Evolutionary conservation across 2,113 vertebrate species (phyloP).

Genomic region (Chlorocebus sabaeus): DNA sequence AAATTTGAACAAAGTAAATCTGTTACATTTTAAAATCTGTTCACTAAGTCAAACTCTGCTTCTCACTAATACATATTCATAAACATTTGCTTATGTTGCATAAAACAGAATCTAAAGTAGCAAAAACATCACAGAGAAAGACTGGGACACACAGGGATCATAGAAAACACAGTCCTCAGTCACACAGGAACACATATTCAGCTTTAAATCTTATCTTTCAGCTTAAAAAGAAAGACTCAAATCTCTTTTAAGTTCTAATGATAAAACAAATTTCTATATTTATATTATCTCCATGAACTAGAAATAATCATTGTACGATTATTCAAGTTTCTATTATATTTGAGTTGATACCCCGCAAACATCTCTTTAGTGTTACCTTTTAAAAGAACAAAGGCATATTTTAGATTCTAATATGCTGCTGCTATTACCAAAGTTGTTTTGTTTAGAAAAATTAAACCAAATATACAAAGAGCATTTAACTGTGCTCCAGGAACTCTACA

Average conservation of each 20-base stretch:
- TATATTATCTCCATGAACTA: too few relatives aligned
- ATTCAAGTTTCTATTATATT: conserved; percentile 6
- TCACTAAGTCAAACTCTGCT: conserved; percentile 29
- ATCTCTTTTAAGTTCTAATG: too few relatives aligned
- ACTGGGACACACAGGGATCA: too few relatives aligned
- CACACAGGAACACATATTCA: too few relatives aligned
- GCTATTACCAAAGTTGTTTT: conserved; percentile 12
- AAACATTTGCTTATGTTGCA: conserved; percentile 42
- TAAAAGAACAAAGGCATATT: conserved; percentile 56
- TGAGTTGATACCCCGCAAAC: neutral
- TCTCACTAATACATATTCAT: conserved; percentile 54
- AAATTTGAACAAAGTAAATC: conserved; percentile 23
- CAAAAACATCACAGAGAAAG: conserved; percentile 14
- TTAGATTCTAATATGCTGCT: conserved; percentile 21
- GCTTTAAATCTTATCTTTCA: too few relatives aligned
- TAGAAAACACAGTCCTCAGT: too few relatives aligned
- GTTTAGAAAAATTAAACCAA: conserved; percentile 25
- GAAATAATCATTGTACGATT: too few relatives aligned
- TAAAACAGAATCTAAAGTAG: conserved; percentile 50
- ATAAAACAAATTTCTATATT: too few relatives aligned
- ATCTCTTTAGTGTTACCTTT: conserved; percentile 31
- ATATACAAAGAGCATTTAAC: conserved; percentile 32
- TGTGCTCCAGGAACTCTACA: neutral
- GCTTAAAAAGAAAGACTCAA: too few relatives aligned
- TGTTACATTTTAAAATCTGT: conserved; percentile 51